Evolutionary conservation across 1,140 invertebrate species (phyloP).

Genomic region (Sipha flava): DNA sequence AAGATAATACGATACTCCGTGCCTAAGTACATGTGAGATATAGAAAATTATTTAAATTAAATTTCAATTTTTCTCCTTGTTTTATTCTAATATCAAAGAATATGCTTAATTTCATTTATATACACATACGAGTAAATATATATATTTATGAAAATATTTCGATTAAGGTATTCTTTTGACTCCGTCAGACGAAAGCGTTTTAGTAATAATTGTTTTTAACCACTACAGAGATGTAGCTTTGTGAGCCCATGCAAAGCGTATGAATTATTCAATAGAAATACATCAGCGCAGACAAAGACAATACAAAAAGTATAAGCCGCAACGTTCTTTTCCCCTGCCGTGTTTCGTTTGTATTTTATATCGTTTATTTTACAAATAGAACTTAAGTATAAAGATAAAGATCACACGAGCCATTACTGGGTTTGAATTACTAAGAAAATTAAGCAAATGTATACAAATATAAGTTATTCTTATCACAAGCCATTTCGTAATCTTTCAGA

Average conservation of each 20-base stretch:
- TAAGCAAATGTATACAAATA: too few species aligned
- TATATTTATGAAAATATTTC: background rate
- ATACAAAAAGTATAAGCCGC: background rate
- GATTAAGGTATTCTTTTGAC: background rate
- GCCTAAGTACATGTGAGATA: background rate
- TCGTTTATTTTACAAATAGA: background rate
- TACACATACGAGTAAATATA: background rate
- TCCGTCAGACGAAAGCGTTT: background rate
- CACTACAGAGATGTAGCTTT: background rate
- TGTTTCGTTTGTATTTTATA: background rate
- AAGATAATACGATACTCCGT: background rate
- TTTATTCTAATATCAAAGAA: background rate
- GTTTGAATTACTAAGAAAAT: too few species aligned
- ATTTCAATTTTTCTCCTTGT: background rate
- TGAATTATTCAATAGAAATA: conserved; percentile 27
- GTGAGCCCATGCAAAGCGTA: background rate
- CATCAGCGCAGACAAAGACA: background rate
- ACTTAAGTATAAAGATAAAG: too few species aligned
- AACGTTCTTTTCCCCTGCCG: background rate
- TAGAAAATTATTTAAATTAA: conserved; percentile 17
- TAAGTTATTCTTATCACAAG: too few species aligned
- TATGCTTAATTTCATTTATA: background rate
- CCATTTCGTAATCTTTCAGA: too few species aligned
- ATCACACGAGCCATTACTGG: too few species aligned
- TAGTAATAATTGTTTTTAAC: background rate